Base-by-base conservation (phyloP, 2,888 invertebrate species). In the Drosophila subquinaria region DNA sequence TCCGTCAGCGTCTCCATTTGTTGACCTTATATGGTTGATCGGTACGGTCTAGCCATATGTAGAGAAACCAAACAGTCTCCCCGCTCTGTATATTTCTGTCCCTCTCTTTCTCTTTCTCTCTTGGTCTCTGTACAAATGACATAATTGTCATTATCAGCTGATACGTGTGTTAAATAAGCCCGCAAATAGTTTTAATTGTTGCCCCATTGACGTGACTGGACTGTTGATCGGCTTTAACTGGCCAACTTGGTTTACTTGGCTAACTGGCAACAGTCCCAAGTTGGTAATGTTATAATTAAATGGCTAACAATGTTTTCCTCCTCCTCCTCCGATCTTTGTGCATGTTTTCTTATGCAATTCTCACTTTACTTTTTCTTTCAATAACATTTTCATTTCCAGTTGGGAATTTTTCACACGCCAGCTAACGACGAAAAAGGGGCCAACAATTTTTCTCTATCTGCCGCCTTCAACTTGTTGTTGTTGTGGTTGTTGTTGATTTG, bases 101-200 rank as follows among this genome's bases (percentile, higher is more conserved):
- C 40, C 4, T 48, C 15, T 20, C 20, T n/a, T n/a, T 42, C 35
- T 13, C 47, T 48, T 5, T 27, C 15, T n/a, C 3, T 57, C 57
- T 61, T 27, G 5, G 43, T 30, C 50, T 27, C 57, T 36, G 13
- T n/a, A 35, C 4, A 33, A 64, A 69, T 82, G 86, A 82, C 81
- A 85, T 83, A 83, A 86, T 86, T 83, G 81, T 79, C 73, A 81
- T 83, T 86, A 86, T 84, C 84, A 72, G 73, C 72, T 73, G 80
- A 76, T 69, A 81, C 73, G 83, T 76, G 77, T 76, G 85, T 84
- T 85, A 73, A 84, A 72, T 73, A 85, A 86, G 82, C 15, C 78
- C 65, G 77, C 76, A 87, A 87, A 84, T 82, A 79, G 79, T 78
- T 87, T 84, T 84, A 84, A 84, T 84, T 84, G 82, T 86, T 77